These are phyloP conservation scores for Dendrocincla fuliginosa DNA, from an alignment of 2,797 vertebrate genomes.

Conservation along the genomic window DNA sequence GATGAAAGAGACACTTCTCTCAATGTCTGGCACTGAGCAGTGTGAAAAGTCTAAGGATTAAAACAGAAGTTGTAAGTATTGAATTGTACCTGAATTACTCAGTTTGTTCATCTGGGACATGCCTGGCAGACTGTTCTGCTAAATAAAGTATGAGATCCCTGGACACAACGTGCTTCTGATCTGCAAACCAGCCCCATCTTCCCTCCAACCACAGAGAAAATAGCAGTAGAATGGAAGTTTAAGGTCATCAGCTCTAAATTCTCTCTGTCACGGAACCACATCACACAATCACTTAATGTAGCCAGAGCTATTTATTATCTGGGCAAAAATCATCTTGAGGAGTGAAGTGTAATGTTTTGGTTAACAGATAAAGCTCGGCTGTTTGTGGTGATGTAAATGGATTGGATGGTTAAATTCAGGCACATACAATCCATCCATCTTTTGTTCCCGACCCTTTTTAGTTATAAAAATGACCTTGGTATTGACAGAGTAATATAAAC, in stretches of 20 bases:
- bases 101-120: not conserved
- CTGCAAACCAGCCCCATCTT: not conserved
- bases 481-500: constrained; percentile 85
- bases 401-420: constrained; percentile 75
- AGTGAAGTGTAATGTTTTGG: constrained; percentile 28
- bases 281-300: constrained; percentile 6
- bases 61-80: not conserved
- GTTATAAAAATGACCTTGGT: constrained; percentile 80
- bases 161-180: not conserved
- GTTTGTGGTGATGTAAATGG: not conserved
- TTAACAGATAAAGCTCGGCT: constrained; percentile 27
- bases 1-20: not conserved
- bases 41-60: not conserved
- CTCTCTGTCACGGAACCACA: not conserved
- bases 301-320: constrained; percentile 16
- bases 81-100: not conserved
- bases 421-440: constrained; percentile 67
- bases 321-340: constrained; percentile 17
- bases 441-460: constrained; percentile 75
- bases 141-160: not conserved
- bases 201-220: not conserved
- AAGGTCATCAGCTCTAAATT: not conserved
- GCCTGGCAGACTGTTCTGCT: not conserved
- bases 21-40: accelerated
- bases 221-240: not conserved